Base-by-base conservation (phyloP, 1,140 invertebrate species). In the Micrasema longulum region DNA sequence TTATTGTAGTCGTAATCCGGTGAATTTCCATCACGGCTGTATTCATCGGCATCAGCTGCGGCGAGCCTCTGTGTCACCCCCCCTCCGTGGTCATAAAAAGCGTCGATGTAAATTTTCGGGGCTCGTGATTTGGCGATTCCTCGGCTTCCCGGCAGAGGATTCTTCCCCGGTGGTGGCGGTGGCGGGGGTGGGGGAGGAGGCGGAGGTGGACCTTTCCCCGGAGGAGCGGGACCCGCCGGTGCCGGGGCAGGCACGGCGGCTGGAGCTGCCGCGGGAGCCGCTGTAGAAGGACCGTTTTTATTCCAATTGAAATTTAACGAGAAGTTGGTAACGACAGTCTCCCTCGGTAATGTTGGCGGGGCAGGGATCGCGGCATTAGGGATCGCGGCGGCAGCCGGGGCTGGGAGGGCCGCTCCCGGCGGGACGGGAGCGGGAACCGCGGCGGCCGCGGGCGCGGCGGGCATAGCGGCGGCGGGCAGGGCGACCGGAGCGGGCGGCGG, bases 21-120 rank as follows among this genome's bases (percentile, higher is more conserved):
- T 4, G 73, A 36, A 2, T 9, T 0, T 9, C n/a, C 45, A 5
- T 23, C 14, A 52, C 41, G 60, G 43, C 41, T 57, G 35, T 82
- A 74, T 23, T 78, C 76, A 41, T 79, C 79, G 0, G 82, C 84
- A 48, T 85, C 83, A 9, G 83, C 74, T 0, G 84, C 79, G 62
- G 80, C 77, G 10, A 84, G 78, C 52, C 79, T 77, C 23, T 80
- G 80, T 2, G 80, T 76, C 5, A 82, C 79, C 6, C 84, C 84
- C 66, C 82, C 79, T n/a, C 80, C 77, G 47, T 73, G 70, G 3
- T 84, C 80, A 4, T 84, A 81, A 62, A 83, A 85, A 4, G 84
- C 84, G 55, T 85, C 83, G 14, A 85, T 80, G 70, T 80, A 85
- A 7, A 85, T 82, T 20, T 82, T 81, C 1, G 84, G 83, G 2